Percentiles rank a stretch among this genome's conserved stretches.
phyloP scores from a whole-genome alignment of 2,113 vertebrate genomes.

The Malurus alboscapulatus region DNA sequence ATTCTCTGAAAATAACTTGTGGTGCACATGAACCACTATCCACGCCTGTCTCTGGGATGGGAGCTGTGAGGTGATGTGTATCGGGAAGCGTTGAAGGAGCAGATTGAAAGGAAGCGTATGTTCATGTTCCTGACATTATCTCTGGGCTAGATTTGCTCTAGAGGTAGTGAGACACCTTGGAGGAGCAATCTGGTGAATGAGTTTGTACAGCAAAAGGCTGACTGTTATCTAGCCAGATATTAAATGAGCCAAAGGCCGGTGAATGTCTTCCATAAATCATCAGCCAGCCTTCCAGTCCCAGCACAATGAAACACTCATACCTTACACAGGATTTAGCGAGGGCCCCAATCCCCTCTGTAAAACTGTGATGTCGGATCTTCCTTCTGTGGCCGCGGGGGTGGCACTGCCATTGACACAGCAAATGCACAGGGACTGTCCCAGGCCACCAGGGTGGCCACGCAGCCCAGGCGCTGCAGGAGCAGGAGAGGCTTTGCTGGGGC shows the following conservation, averaged over 20 bases:
- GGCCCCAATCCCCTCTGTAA: not conserved
- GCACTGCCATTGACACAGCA: fast-evolving
- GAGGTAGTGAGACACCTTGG: not conserved
- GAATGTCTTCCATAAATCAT: not conserved
- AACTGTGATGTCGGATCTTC: not conserved
- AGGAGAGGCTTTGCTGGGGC: not conserved
- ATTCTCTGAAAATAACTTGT: not conserved
- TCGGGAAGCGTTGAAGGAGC: not conserved
- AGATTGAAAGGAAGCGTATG: not conserved
- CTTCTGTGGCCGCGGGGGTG: not conserved
- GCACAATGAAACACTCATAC: not conserved
- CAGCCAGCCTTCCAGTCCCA: not conserved
- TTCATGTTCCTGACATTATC: not conserved
- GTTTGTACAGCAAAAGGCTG: not conserved
- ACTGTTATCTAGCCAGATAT: not conserved
- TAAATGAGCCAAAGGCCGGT: not conserved
- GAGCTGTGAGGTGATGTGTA: not conserved
- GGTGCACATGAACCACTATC: not conserved
- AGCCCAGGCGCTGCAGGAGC: not conserved
- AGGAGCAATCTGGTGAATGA: not conserved
- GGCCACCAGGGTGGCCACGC: fast-evolving
- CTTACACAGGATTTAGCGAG: fast-evolving
- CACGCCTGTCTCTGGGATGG: not conserved
- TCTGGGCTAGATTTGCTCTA: not conserved
- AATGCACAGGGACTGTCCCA: fast-evolving